Evolutionary conservation across 2,888 invertebrate species (phyloP).

Genomic region (Andrena bicolor): DNA sequence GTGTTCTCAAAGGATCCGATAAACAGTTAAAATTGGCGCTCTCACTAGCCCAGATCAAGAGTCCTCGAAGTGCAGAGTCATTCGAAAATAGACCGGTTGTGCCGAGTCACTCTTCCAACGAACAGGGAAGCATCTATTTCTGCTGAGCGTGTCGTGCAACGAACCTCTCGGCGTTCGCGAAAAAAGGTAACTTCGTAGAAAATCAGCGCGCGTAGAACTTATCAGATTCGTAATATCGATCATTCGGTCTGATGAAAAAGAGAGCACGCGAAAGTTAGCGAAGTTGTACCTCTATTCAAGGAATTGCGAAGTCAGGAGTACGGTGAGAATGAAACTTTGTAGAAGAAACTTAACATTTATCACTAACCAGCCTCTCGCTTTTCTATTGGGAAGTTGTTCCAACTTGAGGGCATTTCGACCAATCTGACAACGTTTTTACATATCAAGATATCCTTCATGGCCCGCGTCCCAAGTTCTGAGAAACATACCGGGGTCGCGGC

Average conservation of each 20-base stretch:
- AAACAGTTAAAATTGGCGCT: constrained; percentile 59
- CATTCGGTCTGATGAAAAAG: no score
- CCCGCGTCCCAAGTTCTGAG: not conserved
- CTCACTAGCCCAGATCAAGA: constrained; percentile 57
- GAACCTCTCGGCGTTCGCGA: not conserved
- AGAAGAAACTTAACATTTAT: no score
- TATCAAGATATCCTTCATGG: no score
- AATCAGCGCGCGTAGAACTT: not conserved
- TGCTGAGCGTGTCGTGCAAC: constrained; percentile 40
- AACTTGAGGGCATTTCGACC: not conserved
- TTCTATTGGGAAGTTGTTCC: no score
- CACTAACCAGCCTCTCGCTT: no score
- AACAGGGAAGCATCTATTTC: constrained; percentile 61
- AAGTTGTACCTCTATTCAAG: no score
- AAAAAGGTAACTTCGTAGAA: not conserved
- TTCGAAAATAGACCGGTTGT: constrained; percentile 73
- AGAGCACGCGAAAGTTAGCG: no score
- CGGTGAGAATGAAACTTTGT: no score
- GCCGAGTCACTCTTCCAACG: constrained; percentile 75
- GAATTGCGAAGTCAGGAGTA: no score
- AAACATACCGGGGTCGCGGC: not conserved
- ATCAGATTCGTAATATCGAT: no score
- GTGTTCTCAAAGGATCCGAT: constrained; percentile 18
- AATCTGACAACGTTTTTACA: not conserved
- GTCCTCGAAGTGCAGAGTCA: constrained; percentile 71